Percentiles rank a stretch among this genome's conserved stretches.
Conservation (phyloP, 2,888 invertebrate species). For the Acleris laterana region DNA sequence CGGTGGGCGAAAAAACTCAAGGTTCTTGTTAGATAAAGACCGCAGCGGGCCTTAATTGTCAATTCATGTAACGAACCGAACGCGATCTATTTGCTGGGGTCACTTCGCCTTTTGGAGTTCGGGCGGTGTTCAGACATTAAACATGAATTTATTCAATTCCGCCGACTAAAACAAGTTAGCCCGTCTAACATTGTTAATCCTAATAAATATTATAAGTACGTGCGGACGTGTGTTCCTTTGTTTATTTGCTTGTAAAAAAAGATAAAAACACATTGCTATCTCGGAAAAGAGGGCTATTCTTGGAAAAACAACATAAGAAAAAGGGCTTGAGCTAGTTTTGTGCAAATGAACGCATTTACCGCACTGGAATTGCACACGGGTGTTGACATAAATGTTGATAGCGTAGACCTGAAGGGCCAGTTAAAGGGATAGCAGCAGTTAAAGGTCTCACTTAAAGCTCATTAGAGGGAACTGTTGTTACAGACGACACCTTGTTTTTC, state of each 20-base stretch:
- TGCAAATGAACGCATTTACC: not conserved
- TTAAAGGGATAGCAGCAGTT: slow-evolving; percentile 54
- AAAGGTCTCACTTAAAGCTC: slow-evolving; percentile 59
- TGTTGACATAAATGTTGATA: slow-evolving; percentile 66
- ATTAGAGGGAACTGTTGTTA: slow-evolving; percentile 60
- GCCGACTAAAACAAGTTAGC: slow-evolving; percentile 17
- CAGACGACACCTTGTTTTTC: slow-evolving; percentile 68
- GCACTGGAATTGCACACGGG: slow-evolving; percentile 44
- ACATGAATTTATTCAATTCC: slow-evolving; percentile 25
- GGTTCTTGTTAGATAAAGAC: slow-evolving; percentile 66
- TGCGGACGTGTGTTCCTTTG: no score
- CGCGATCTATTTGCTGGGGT: slow-evolving; percentile 36
- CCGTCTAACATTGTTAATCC: not conserved
- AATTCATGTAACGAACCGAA: slow-evolving; percentile 47
- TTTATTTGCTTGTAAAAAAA: no score
- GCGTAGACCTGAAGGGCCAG: slow-evolving; percentile 56
- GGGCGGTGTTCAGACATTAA: slow-evolving; percentile 19
- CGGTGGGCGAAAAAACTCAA: slow-evolving; percentile 70
- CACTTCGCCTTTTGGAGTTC: slow-evolving; percentile 29
- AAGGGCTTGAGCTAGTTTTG: slow-evolving; percentile 3
- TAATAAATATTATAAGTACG: no score
- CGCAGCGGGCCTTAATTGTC: slow-evolving; percentile 63
- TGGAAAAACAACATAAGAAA: not conserved
- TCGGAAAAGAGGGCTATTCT: no score
- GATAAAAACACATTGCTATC: no score